Percentiles rank a stretch among this genome's conserved stretches.
Evolutionary conservation across 2,888 invertebrate genomes (phyloP).

Genomic region (Eupithecia subumbrata): DNA sequence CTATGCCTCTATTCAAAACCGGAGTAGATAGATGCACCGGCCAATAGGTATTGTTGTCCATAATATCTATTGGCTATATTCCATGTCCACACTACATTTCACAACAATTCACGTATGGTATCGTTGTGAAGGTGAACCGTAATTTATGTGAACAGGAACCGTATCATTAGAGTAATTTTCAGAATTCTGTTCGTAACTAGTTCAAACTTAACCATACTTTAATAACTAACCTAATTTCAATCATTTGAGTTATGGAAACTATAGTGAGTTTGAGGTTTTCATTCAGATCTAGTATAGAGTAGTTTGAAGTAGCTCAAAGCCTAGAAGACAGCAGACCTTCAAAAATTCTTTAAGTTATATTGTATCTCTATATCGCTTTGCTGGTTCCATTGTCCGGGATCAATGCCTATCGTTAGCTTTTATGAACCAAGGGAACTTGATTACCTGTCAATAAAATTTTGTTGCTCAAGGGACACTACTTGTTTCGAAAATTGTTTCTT

Average conservation of each 20-base stretch:
- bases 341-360: background rate
- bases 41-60: background rate
- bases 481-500: background rate
- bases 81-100: background rate
- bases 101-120: background rate
- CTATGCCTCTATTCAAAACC: background rate
- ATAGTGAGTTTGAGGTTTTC: background rate
- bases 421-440: slow-evolving; percentile 7
- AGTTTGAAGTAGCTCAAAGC: background rate
- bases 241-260: background rate
- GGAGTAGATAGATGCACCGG: background rate
- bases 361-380: background rate
- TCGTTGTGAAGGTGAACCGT: background rate
- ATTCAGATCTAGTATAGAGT: background rate
- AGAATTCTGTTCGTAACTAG: background rate
- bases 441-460: slow-evolving; percentile 1
- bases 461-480: background rate
- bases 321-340: background rate
- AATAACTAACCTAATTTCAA: background rate
- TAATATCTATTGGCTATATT: background rate
- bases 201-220: too few relatives aligned
- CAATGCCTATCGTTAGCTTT: slow-evolving; percentile 1
- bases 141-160: background rate
- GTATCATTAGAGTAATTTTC: background rate
- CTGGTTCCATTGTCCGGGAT: background rate